These are phyloP conservation scores for Psylliodes chrysocephalus DNA, from an alignment of 2,888 invertebrate species.

Conservation along the genomic window DNA sequence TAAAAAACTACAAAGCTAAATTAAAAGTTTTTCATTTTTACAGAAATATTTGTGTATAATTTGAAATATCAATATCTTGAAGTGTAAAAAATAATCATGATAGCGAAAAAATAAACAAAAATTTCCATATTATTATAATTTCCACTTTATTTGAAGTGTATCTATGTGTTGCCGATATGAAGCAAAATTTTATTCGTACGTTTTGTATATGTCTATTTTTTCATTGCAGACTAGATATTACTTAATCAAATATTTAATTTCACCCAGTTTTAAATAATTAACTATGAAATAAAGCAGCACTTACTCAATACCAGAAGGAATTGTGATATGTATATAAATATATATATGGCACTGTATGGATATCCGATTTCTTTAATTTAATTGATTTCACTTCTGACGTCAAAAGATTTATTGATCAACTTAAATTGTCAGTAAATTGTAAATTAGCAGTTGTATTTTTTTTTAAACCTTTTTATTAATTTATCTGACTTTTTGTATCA, in stretches of 20 bases:
- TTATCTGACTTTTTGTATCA: too few species aligned
- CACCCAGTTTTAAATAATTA: slow-evolving; percentile 19
- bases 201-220: too few species aligned
- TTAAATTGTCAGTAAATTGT: slow-evolving; percentile 8
- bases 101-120: too few species aligned
- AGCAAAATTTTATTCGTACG: too few species aligned
- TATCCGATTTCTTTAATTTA: slow-evolving; percentile 28
- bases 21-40: too few species aligned
- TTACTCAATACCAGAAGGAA: slow-evolving; percentile 5
- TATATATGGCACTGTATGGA: slow-evolving; percentile 15
- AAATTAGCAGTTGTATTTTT: neutral
- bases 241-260: slow-evolving; percentile 12
- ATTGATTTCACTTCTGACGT: slow-evolving; percentile 29
- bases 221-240: slow-evolving; percentile 7
- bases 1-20: too few species aligned
- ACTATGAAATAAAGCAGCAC: neutral
- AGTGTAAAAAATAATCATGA: too few species aligned
- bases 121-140: too few species aligned
- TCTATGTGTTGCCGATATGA: too few species aligned
- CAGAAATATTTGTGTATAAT: too few species aligned
- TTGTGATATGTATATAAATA: slow-evolving; percentile 13
- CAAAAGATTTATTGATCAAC: slow-evolving; percentile 15
- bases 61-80: too few species aligned
- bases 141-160: too few species aligned
- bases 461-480: neutral